A percentile compares a stretch with the other conserved stretches of the same genome.
Conservation (phyloP, 2,797 vertebrate genomes). For the Etheostoma nigrum region DNA sequence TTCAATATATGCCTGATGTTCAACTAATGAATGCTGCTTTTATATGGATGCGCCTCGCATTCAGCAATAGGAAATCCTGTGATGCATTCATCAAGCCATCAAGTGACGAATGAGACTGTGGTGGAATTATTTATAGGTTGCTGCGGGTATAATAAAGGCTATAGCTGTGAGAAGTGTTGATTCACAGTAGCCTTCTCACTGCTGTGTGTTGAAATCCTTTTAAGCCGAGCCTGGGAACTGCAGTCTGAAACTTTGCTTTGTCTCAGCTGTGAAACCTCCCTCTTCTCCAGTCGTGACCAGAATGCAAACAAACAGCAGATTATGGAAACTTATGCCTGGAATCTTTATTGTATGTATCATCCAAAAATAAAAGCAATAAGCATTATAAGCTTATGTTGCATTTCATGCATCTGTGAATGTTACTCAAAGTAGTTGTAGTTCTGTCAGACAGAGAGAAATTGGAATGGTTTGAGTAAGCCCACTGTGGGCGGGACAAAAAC, state of each 20-base stretch:
- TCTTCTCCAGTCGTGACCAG: conserved; percentile 23
- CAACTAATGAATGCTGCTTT: conserved; percentile 46
- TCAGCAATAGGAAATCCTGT: conserved; percentile 30
- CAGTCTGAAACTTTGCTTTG: conserved; percentile 36
- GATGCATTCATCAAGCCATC: conserved; percentile 51
- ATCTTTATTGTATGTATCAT: neutral
- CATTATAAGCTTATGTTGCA: neutral
- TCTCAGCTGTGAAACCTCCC: conserved; percentile 44
- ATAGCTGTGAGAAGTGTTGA: conserved; percentile 35
- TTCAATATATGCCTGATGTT: conserved; percentile 30
- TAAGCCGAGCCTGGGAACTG: conserved; percentile 48
- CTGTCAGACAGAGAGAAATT: too few relatives aligned
- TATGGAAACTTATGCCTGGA: neutral
- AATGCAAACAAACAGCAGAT: conserved; percentile 28
- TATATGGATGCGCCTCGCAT: conserved; percentile 18
- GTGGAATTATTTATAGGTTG: conserved; percentile 39
- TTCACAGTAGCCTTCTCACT: conserved; percentile 27
- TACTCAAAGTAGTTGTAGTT: neutral
- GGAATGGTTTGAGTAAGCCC: neutral
- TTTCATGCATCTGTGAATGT: neutral
- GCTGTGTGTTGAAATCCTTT: conserved; percentile 42
- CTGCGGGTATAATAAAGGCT: conserved; percentile 27
- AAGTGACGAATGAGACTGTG: conserved; percentile 41
- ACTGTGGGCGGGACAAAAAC: neutral
- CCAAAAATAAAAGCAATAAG: neutral